A percentile compares a stretch with the other conserved stretches of the same genome.
Evolutionary conservation across 2,888 invertebrate species (phyloP).

Genomic region (Troides aeacus): DNA sequence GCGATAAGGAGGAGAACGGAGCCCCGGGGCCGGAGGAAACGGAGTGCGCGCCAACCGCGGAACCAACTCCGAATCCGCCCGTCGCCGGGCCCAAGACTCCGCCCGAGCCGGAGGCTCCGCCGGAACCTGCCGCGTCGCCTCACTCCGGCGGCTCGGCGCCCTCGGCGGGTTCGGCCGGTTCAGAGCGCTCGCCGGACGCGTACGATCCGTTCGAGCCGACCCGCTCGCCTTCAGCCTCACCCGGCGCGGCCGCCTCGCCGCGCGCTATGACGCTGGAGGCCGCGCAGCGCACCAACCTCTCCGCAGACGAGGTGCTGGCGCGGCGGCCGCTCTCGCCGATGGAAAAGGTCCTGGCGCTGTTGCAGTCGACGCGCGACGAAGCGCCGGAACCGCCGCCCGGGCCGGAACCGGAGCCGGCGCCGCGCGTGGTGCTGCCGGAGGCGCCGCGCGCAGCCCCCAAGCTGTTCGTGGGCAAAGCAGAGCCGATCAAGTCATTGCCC

Average conservation of each 20-base stretch:
- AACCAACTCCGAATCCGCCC: slow-evolving; percentile 37
- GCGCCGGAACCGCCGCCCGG: slow-evolving; percentile 61
- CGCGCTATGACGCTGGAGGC: slow-evolving; percentile 67
- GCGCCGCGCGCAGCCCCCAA: slow-evolving; percentile 71
- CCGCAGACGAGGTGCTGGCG: slow-evolving; percentile 72
- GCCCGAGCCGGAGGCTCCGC: slow-evolving; percentile 82
- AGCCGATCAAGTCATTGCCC: slow-evolving; percentile 80
- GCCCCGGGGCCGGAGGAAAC: slow-evolving; percentile 45
- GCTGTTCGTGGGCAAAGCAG: slow-evolving; percentile 74
- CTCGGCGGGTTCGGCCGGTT: slow-evolving; percentile 78
- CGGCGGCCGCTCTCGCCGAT: slow-evolving; percentile 78
- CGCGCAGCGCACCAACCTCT: slow-evolving; percentile 72
- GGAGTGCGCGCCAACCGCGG: slow-evolving; percentile 45
- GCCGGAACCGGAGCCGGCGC: slow-evolving; percentile 35
- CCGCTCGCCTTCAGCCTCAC: slow-evolving; percentile 86
- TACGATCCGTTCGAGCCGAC: slow-evolving; percentile 96
- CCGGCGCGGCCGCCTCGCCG: slow-evolving; percentile 44
- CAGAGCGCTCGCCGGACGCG: slow-evolving; percentile 85
- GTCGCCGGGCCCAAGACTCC: slow-evolving; percentile 73
- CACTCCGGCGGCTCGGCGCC: slow-evolving; percentile 87
- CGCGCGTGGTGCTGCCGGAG: slow-evolving; percentile 35
- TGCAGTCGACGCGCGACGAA: slow-evolving; percentile 74
- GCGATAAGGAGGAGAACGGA: slow-evolving; percentile 61
- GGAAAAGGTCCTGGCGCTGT: slow-evolving; percentile 80
- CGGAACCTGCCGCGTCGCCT: slow-evolving; percentile 74